Conservation (phyloP, 2,797 vertebrate species). For the Sebastes paucispinis region DNA sequence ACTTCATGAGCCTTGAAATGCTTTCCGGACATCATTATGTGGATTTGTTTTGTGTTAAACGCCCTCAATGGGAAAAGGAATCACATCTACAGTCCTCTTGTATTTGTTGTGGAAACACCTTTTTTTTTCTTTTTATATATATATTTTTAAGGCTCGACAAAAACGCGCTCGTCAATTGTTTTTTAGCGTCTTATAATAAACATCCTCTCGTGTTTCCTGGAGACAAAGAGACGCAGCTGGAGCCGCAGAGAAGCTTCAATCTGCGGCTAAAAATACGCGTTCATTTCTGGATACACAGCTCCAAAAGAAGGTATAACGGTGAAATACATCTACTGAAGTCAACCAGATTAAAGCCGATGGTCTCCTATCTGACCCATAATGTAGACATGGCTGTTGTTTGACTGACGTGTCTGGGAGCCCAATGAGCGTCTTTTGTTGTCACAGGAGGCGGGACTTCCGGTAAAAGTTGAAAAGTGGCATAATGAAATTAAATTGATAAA, state of each 20-base stretch:
- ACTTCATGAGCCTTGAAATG: constrained; percentile 99
- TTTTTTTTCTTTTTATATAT: not conserved
- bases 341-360: constrained; percentile 39
- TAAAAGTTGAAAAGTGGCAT: too few relatives aligned
- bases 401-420: constrained; percentile 36
- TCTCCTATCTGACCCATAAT: constrained; percentile 62
- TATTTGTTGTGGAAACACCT: constrained; percentile 58
- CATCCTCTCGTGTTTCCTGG: constrained; percentile 31
- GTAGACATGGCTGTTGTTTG: constrained; percentile 55
- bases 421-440: constrained; percentile 29
- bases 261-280: not conserved
- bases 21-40: constrained; percentile 96
- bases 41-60: constrained; percentile 50
- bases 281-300: not conserved
- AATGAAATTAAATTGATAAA: too few relatives aligned
- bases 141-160: constrained; percentile 30
- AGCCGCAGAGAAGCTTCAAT: not conserved
- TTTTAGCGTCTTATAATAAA: constrained; percentile 31
- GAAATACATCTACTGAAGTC: constrained; percentile 29
- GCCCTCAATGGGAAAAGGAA: constrained; percentile 17
- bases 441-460: constrained; percentile 20
- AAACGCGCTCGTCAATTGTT: constrained; percentile 50
- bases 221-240: constrained; percentile 14
- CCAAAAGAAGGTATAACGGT: not conserved
- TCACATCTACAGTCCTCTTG: constrained; percentile 51